A percentile compares a stretch with the other conserved stretches of the same genome.
These are phyloP conservation scores for Tetragnatha montana DNA, from an alignment of 2,888 invertebrate genomes.

Conservation along the genomic window DNA sequence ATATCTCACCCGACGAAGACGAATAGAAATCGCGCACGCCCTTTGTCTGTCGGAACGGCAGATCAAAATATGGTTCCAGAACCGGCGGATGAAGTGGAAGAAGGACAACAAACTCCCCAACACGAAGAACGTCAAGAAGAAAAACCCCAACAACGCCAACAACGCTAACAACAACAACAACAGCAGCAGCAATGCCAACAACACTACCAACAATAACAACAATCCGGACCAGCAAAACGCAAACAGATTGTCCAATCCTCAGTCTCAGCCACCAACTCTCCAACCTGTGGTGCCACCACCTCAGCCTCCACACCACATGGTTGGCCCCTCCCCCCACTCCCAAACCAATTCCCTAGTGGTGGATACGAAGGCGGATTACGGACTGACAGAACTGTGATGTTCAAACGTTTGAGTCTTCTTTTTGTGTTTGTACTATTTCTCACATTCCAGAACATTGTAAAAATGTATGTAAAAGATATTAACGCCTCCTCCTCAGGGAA, in stretches of 20 bases:
- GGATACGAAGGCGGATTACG: slow-evolving; percentile 70
- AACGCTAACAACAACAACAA: slow-evolving; percentile 81
- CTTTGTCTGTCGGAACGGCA: slow-evolving; percentile 93
- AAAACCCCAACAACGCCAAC: slow-evolving; percentile 78
- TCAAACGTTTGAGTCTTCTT: slow-evolving; percentile 46
- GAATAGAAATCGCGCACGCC: slow-evolving; percentile 98
- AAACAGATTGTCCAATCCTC: slow-evolving; percentile 67
- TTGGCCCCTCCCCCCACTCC: slow-evolving; percentile 68
- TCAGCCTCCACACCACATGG: slow-evolving; percentile 57
- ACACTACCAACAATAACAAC: slow-evolving; percentile 78
- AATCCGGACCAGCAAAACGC: slow-evolving; percentile 71
- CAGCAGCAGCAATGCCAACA: slow-evolving; percentile 56
- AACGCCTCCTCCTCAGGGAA: slow-evolving; percentile 62
- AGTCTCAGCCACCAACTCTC: slow-evolving; percentile 67
- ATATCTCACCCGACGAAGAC: slow-evolving; percentile 93
- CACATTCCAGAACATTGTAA: slow-evolving; percentile 67
- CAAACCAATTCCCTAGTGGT: slow-evolving; percentile 65
- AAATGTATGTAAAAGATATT: slow-evolving; percentile 68
- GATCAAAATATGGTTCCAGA: slow-evolving; percentile 92
- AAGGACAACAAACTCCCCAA: slow-evolving; percentile 92
- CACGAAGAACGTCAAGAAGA: slow-evolving; percentile 86
- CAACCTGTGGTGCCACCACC: slow-evolving; percentile 65
- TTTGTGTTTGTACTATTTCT: slow-evolving; percentile 67
- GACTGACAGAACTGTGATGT: slow-evolving; percentile 71
- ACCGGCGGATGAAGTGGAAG: slow-evolving; percentile 86